Base-by-base conservation (phyloP, 2,888 invertebrate species). In the Noctua janthe region DNA sequence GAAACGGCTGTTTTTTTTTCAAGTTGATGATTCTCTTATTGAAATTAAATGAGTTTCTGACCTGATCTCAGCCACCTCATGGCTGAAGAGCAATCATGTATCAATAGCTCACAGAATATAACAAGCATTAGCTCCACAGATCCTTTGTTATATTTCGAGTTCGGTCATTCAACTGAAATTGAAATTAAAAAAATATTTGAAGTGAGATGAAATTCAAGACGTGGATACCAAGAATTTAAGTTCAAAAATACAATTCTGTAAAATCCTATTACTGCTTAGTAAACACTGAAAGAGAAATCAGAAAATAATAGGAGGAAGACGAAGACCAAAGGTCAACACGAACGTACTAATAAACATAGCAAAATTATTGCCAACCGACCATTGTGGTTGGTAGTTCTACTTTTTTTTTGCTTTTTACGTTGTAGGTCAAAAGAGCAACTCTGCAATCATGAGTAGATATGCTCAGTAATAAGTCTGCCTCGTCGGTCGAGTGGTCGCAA, bases 271-370 rank as follows among this genome's bases (percentile, higher is more conserved):
- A 71, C 29, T 17, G 29, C 1, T 66, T 43, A 54, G 29, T 73
- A 13, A 39, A 39, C 5, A 49, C 47, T 20, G 15, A n/a, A 49
- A 71, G 82, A 59, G 66, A 75, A 81, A 81, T 66, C 75, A 23
- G 47, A 81, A 66, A 66, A 81, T 71, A 75, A 75, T 71, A 71
- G 43, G 23, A 81, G 17, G 5, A 29, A 56, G 1, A 13, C 43
- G 11, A 71, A 74, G 67, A 17, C n/a, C 70, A 62, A 23, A 81
- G 70, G 64, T 39, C 39, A 51, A 39, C 35, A 54, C 59, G 47
- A 67, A 78, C 13, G 47, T 17, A 51, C 49, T n/a, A 66, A 54
- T 64, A 47, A 29, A 69, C 23, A 23, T 20, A 15, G 15, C 20
- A 15, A 35, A 47, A 69, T 29, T 51, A 35, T 51, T 54, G 54